These are phyloP conservation scores for Sphinx pinastri DNA, from an alignment of 2,888 invertebrate genomes.

Conservation along the genomic window DNA sequence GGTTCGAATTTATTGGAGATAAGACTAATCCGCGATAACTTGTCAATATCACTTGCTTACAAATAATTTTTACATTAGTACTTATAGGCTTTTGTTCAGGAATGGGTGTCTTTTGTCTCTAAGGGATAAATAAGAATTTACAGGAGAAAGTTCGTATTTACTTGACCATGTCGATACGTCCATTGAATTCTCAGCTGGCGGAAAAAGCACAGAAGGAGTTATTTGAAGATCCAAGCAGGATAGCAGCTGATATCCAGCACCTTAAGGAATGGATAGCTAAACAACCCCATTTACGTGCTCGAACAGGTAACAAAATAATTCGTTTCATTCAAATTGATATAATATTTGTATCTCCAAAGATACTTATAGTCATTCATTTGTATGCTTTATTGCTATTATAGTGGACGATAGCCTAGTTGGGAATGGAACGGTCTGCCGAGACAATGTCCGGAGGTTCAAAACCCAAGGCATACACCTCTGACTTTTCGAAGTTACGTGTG, in stretches of 20 bases:
- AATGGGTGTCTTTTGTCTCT: not conserved
- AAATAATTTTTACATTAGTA: slow-evolving; percentile 36
- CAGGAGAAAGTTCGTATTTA: slow-evolving; percentile 29
- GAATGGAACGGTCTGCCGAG: too few relatives aligned
- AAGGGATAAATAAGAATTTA: slow-evolving; percentile 9
- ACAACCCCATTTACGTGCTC: slow-evolving; percentile 78
- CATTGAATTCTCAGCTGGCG: slow-evolving; percentile 56
- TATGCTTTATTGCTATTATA: too few relatives aligned
- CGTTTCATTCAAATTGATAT: not conserved
- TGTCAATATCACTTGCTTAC: slow-evolving; percentile 34
- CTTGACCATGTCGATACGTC: slow-evolving; percentile 57
- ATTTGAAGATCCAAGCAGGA: slow-evolving; percentile 77
- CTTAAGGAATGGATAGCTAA: slow-evolving; percentile 83
- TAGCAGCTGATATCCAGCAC: slow-evolving; percentile 74
- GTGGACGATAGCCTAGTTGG: too few relatives aligned
- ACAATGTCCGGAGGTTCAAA: too few relatives aligned
- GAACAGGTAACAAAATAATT: slow-evolving; percentile 50
- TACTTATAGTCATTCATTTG: too few relatives aligned
- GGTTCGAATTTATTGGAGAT: slow-evolving; percentile 40
- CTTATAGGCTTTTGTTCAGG: slow-evolving; percentile 6
- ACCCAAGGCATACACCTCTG: too few relatives aligned
- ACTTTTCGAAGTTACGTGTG: too few relatives aligned
- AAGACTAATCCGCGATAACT: slow-evolving; percentile 43
- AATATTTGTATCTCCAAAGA: not conserved
- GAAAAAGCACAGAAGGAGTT: slow-evolving; percentile 78